phyloP scores from a whole-genome alignment of 2,797 vertebrate genomes.

The Dallia pectoralis region DNA sequence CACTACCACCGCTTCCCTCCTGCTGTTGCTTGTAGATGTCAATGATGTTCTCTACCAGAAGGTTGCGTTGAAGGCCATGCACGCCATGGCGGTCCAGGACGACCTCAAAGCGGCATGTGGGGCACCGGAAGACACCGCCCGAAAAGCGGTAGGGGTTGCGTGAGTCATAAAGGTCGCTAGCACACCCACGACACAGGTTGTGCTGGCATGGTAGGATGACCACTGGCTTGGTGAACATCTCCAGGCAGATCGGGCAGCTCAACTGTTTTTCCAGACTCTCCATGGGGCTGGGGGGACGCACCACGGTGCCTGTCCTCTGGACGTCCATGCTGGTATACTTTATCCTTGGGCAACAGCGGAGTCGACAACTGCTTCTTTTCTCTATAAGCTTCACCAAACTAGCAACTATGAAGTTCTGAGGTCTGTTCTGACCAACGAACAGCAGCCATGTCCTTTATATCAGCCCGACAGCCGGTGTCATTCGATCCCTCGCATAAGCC shows the following conservation, averaged over 20 bases:
- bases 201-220: constrained; percentile 83
- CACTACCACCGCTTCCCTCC: constrained; percentile 57
- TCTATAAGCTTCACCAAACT: constrained; percentile 1
- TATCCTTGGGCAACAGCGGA: not conserved
- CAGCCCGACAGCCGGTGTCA: constrained; percentile 64
- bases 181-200: constrained; percentile 79
- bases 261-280: constrained; percentile 82
- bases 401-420: constrained; percentile 30
- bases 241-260: constrained; percentile 82
- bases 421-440: constrained; percentile 60
- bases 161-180: constrained; percentile 80
- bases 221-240: constrained; percentile 83
- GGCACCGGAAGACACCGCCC: constrained; percentile 93
- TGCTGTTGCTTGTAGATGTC: constrained; percentile 96
- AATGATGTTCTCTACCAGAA: constrained; percentile 96
- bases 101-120: constrained; percentile 94
- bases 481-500: constrained; percentile 56
- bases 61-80: constrained; percentile 92
- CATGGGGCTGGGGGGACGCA: constrained; percentile 75
- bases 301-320: constrained; percentile 72
- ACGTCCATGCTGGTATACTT: constrained; percentile 67
- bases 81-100: constrained; percentile 95
- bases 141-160: constrained; percentile 82
- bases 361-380: constrained; percentile 5
- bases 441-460: constrained; percentile 70